Evolutionary conservation across 2,888 invertebrate genomes (phyloP), one percentile per base, ranked within the genome.

Genomic region (Microctonus aethiopoides): DNA sequence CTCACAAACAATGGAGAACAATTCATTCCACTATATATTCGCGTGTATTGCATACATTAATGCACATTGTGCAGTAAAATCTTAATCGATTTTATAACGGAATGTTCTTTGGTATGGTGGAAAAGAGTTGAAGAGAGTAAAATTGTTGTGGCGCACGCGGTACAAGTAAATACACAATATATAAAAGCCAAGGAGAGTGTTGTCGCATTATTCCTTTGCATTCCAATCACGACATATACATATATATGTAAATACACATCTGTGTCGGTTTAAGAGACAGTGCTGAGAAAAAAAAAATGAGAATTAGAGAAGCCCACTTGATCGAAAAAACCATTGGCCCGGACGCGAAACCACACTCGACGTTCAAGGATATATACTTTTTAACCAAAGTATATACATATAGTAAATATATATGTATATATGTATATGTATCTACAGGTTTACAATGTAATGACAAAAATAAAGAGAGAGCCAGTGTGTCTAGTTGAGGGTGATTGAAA

Each of bases 261-360:
- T n/a, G n/a, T n/a, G n/a, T n/a, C n/a, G n/a, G n/a, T n/a, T n/a
- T n/a, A n/a, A 22, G 7, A 24, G 36, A 34, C 9, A 26, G n/a
- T n/a, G n/a, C n/a, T n/a, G n/a, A n/a, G n/a, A n/a, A n/a, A n/a
- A n/a, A n/a, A n/a, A n/a, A 11, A 29, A 29, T 52, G 59, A 34
- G 59, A 59, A 59, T 24, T 24, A 39, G 39, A 26, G 76, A 78
- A 78, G 77, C 77, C 78, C 75, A 72, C 34, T 66, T 71, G 69
- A 56, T 65, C 41, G 63, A 66, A 67, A 73, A 70, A 63, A 39
- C 52, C 54, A 62, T 67, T 61, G 71, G 61, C 73, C 86, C 84
- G 86, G 85, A 85, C 84, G 84, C 81, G 72, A 85, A 86, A 86
- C 86, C 86, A 78, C 86, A 86, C 81, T 82, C 79, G 24, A 56